Evolutionary conservation across 2,797 vertebrate genomes (phyloP).

Genomic region (Orientallactaga sibirica): DNA sequence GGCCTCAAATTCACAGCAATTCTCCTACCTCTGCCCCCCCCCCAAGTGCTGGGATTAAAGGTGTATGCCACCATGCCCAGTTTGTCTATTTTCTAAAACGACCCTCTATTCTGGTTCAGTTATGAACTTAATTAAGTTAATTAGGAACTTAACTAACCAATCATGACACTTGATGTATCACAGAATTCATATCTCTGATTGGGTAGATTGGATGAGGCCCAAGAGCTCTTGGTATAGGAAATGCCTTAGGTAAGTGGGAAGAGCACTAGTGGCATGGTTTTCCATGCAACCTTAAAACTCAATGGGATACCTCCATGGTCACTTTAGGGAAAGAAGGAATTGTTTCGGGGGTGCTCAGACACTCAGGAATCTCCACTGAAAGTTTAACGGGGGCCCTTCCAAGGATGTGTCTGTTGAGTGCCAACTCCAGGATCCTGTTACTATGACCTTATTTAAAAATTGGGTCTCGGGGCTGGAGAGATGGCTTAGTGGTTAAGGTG

Average conservation of each 20-base stretch:
- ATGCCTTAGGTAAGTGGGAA: background rate
- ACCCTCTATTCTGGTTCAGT: background rate
- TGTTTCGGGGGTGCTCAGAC: background rate
- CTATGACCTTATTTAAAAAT: no score
- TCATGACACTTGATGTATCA: background rate
- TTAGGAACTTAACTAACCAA: background rate
- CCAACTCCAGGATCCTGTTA: background rate
- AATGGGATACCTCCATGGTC: background rate
- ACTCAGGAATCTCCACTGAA: background rate
- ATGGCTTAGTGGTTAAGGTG: no score
- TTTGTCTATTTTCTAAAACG: slow-evolving; percentile 36
- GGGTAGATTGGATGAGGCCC: no score
- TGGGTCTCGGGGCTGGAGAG: no score
- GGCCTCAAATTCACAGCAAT: no score
- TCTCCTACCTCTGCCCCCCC: no score
- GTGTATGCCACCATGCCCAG: background rate
- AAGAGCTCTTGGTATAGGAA: background rate
- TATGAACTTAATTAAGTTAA: background rate
- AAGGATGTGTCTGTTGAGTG: background rate
- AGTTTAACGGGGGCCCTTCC: background rate
- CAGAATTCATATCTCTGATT: background rate
- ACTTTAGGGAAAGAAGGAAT: background rate
- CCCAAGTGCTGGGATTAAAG: no score
- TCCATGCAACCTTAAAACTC: background rate
- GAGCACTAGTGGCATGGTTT: background rate